phyloP scores from a whole-genome alignment of 1,140 invertebrate genomes.

The Microplitis demolitor region DNA sequence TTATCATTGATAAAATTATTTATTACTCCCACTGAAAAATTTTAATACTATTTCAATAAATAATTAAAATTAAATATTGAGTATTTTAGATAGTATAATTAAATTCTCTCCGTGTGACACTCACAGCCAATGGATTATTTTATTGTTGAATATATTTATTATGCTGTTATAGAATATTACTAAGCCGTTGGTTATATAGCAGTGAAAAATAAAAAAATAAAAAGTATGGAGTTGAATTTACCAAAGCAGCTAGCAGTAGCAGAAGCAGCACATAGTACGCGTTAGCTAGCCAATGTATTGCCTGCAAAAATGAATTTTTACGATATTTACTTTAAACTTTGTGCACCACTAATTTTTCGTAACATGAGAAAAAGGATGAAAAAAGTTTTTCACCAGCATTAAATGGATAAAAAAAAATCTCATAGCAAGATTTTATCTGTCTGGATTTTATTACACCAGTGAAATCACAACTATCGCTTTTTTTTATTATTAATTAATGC shows the following conservation, averaged over 20 bases:
- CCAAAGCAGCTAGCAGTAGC: not conserved
- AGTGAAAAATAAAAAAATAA: not conserved
- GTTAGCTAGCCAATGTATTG: slow-evolving; percentile 22
- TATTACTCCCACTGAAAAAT: no score
- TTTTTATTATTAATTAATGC: no score
- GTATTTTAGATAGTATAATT: no score
- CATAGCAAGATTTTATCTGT: not conserved
- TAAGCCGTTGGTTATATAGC: not conserved
- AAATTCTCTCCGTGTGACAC: no score
- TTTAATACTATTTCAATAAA: no score
- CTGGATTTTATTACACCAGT: not conserved
- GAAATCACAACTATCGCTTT: not conserved
- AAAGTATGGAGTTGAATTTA: not conserved
- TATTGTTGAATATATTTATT: slow-evolving; percentile 3
- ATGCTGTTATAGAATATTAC: not conserved
- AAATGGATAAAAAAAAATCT: no score
- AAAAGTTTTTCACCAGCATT: slow-evolving; percentile 7
- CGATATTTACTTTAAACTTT: slow-evolving; percentile 40
- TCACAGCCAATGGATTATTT: slow-evolving; percentile 22
- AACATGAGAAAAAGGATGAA: not conserved
- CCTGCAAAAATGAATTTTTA: slow-evolving; percentile 38
- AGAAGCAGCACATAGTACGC: no score
- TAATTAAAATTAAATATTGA: no score
- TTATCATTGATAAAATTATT: no score
- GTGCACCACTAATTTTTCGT: slow-evolving; percentile 8